Percentiles rank a stretch among this genome's conserved stretches.
phyloP scores from a whole-genome alignment of 2,888 invertebrate genomes.

The Tenthredo distinguenda region DNA sequence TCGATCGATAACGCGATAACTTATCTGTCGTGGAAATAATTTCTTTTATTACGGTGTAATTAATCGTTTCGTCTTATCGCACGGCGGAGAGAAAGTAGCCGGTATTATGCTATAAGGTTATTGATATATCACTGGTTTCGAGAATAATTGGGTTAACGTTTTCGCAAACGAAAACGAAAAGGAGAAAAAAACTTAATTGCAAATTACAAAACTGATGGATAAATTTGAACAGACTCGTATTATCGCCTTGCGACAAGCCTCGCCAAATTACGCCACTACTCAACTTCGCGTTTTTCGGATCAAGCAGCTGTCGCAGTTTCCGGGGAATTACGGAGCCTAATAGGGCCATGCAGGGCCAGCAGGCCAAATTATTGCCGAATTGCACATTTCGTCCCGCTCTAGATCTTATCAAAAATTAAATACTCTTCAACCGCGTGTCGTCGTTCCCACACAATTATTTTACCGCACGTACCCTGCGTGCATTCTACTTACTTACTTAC shows the following conservation, averaged over 20 bases:
- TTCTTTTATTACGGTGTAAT: not conserved
- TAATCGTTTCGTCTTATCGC: not conserved
- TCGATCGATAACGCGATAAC: not conserved
- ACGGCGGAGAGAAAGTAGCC: not conserved
- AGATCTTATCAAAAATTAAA: slow-evolving; percentile 28
- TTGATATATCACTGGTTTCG: not conserved
- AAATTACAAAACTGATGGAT: not conserved
- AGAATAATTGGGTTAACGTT: not conserved
- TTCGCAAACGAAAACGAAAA: not conserved
- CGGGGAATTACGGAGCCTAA: slow-evolving; percentile 63
- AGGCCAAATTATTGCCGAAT: slow-evolving; percentile 67
- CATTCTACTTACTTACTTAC: not conserved
- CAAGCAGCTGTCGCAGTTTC: slow-evolving; percentile 72
- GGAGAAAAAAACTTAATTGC: not conserved
- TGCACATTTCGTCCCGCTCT: slow-evolving; percentile 64
- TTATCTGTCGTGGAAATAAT: not conserved
- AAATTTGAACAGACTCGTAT: not conserved
- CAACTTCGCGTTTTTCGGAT: slow-evolving; percentile 27
- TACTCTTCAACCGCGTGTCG: not conserved
- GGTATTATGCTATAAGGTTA: not conserved
- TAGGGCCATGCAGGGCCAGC: not conserved
- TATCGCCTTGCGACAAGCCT: not conserved
- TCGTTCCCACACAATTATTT: not conserved
- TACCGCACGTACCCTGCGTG: not conserved
- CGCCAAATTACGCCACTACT: not conserved